phyloP scores from a whole-genome alignment of 1,140 invertebrate species.

The Drosophila mayri region DNA sequence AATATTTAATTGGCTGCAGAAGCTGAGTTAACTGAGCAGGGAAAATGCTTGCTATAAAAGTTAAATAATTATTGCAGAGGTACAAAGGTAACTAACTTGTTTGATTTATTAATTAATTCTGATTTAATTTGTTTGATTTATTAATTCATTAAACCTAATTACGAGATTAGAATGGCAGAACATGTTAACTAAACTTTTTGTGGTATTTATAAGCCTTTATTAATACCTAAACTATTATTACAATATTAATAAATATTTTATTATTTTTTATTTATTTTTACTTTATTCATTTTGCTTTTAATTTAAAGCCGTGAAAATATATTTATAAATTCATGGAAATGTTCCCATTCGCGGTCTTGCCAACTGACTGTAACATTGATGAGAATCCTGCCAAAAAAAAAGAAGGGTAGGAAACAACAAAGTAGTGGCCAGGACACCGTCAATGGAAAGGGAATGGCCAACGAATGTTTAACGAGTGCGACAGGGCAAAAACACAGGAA shows the following conservation, averaged over 20 bases:
- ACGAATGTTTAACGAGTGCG: slow-evolving; percentile 27
- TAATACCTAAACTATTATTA: no score
- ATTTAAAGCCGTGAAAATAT: background rate
- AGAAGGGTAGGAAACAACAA: background rate
- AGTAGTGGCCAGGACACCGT: background rate
- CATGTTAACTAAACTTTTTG: no score
- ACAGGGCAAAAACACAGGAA: slow-evolving; percentile 11
- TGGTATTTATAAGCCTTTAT: no score
- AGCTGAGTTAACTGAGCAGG: no score
- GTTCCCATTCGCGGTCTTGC: background rate
- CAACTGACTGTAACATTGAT: background rate
- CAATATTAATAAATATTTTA: no score
- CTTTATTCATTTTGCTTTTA: background rate
- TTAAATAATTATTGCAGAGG: background rate
- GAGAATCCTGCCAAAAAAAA: background rate
- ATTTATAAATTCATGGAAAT: background rate
- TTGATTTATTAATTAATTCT: background rate
- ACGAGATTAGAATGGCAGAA: no score
- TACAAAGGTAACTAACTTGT: no score
- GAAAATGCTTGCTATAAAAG: no score
- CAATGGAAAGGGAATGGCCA: slow-evolving; percentile 3
- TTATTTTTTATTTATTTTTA: no score
- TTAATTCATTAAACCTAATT: no score
- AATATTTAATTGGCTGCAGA: slow-evolving; percentile 4
- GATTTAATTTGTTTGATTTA: no score